Base-by-base conservation (phyloP, 2,888 invertebrate genomes). In the Latheticus oryzae region DNA sequence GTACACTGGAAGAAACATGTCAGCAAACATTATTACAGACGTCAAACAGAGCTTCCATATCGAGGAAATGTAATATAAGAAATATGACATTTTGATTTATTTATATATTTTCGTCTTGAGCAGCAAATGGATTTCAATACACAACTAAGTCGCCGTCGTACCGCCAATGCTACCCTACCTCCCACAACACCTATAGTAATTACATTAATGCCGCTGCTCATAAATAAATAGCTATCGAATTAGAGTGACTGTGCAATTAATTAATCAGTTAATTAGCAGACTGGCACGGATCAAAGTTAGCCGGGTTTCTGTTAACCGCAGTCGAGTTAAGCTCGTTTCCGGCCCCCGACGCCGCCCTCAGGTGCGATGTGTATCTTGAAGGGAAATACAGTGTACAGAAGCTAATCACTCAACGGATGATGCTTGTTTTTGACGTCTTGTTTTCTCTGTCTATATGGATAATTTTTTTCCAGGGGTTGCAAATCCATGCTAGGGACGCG, bases 191-290 rank as follows among this genome's bases (percentile, higher is more conserved):
- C 75, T 76, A 68, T 55, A 64, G 68, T 77, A 76, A 77, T 77
- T 75, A 75, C 72, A 74, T 77, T 77, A 76, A 74, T 74, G 75
- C 71, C 72, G 76, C 69, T 77, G 76, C 76, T 77, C 76, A 77
- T 77, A 73, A 76, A 77, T 77, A 77, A 77, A 75, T 70, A 72
- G 69, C 70, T 65, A 73, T 72, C 75, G 73, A 76, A 77, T 77
- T 76, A 76, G 73, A 75, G 73, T 72, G 75, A 75, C 74, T 76
- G 74, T 73, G 77, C 77, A 76, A 77, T 77, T 78, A 78, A 77
- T 77, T 77, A 78, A 78, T 77, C 76, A 78, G 74, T 67, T 77
- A 77, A 78, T 78, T 77, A 77, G 74, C 72, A 73, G 76, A 71
- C 75, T 72, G 71, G 72, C 70, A 68, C 63, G 75, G 77, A 76